A percentile compares a stretch with the other conserved stretches of the same genome.
Evolutionary conservation across 1,140 invertebrate species (phyloP).

Genomic region (Mamestra configurata): DNA sequence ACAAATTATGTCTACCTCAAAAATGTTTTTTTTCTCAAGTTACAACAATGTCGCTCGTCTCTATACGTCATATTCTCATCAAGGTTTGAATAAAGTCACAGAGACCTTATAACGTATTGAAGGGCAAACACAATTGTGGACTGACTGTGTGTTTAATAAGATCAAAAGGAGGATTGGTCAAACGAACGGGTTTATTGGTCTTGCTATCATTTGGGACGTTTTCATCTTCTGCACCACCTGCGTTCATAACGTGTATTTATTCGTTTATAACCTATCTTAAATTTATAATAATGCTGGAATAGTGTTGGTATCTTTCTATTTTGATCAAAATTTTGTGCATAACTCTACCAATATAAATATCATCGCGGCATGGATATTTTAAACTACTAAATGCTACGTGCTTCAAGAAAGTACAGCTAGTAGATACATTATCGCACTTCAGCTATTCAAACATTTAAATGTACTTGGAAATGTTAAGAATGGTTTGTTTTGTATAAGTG

Average conservation of each 20-base stretch:
- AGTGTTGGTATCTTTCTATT: slow-evolving; percentile 12
- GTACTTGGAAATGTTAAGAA: slow-evolving; percentile 22
- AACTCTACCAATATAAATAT: slow-evolving; percentile 43
- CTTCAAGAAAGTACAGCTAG: slow-evolving; percentile 20
- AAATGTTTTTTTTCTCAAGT: slow-evolving; percentile 13
- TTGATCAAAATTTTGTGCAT: slow-evolving; percentile 40
- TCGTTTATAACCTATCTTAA: not conserved
- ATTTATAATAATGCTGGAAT: not conserved
- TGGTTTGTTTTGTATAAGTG: slow-evolving; percentile 12
- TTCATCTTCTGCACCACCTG: slow-evolving; percentile 16
- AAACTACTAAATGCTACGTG: slow-evolving; percentile 31
- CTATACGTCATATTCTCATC: slow-evolving; percentile 10
- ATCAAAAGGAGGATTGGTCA: slow-evolving; percentile 27
- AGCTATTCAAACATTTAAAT: slow-evolving; percentile 22
- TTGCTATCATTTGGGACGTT: not conserved
- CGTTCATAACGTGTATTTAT: not conserved
- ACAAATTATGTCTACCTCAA: slow-evolving; percentile 2
- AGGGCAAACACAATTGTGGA: slow-evolving; percentile 41
- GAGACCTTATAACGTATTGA: slow-evolving; percentile 28
- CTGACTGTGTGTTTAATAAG: slow-evolving; percentile 34
- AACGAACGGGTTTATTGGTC: slow-evolving; percentile 21
- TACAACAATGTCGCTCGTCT: slow-evolving; percentile 19
- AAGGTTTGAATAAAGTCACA: slow-evolving; percentile 40
- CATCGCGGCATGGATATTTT: slow-evolving; percentile 26
- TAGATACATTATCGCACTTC: slow-evolving; percentile 18